phyloP scores from a whole-genome alignment of 2,888 invertebrate species.

The Barypeithes pellucidus region DNA sequence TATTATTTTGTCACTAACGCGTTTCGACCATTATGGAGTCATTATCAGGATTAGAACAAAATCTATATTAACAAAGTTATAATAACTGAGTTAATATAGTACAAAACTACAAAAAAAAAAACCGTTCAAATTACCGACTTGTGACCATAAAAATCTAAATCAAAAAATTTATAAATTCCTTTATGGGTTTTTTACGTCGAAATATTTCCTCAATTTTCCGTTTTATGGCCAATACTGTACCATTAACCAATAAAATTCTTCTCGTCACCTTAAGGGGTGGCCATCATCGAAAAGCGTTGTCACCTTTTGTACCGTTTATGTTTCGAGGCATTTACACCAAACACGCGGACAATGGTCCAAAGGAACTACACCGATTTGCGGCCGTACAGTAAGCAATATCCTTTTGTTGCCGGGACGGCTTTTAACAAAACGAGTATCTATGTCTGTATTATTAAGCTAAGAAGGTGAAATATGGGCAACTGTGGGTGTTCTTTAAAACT shows the following conservation, averaged over 20 bases:
- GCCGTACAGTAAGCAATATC: conserved; percentile 55
- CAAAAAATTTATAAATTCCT: no score
- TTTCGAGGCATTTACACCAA: conserved; percentile 58
- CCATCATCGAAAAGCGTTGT: conserved; percentile 57
- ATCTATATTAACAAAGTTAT: no score
- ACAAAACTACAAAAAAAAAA: no score
- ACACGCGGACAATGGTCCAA: conserved; percentile 57
- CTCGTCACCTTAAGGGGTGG: conserved; percentile 57
- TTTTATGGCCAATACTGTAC: conserved; percentile 35
- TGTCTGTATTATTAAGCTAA: conserved; percentile 26
- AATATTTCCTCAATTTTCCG: background rate
- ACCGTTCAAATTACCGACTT: no score
- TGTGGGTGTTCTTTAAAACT: conserved; percentile 37
- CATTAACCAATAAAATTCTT: conserved; percentile 43
- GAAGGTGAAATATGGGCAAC: conserved; percentile 23
- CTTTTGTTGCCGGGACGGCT: conserved; percentile 51
- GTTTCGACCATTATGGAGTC: no score
- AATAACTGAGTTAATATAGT: no score
- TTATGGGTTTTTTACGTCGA: no score
- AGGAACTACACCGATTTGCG: conserved; percentile 63
- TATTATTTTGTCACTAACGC: no score
- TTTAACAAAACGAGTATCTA: conserved; percentile 51
- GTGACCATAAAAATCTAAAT: no score
- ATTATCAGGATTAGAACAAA: no score
- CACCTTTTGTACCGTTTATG: conserved; percentile 59